phyloP scores from a whole-genome alignment of 2,797 vertebrate genomes.

The Morus bassanus region DNA sequence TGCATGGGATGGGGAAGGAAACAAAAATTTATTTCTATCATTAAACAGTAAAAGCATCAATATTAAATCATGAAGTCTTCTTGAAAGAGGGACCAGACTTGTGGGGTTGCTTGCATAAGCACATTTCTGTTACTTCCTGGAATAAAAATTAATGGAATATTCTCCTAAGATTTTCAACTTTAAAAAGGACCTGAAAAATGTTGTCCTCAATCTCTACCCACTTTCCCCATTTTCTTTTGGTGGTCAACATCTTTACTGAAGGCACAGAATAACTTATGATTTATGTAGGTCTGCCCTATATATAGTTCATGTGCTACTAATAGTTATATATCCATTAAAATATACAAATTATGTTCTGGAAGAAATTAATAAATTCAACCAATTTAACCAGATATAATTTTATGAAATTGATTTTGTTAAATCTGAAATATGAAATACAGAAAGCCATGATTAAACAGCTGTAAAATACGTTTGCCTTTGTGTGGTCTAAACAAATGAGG shows the following conservation, averaged over 20 bases:
- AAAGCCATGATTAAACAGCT: background rate
- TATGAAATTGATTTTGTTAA: background rate
- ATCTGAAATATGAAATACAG: background rate
- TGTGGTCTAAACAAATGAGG: slow-evolving; percentile 45
- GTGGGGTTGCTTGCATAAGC: background rate
- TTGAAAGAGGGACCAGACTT: background rate
- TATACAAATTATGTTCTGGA: background rate
- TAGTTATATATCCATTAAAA: background rate
- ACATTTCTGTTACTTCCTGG: background rate
- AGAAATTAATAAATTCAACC: background rate
- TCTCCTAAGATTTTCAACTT: background rate
- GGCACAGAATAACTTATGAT: background rate
- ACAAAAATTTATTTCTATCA: background rate
- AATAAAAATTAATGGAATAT: background rate
- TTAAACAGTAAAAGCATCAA: background rate
- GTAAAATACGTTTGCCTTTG: background rate
- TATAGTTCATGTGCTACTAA: background rate
- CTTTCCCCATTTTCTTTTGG: background rate
- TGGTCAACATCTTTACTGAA: background rate
- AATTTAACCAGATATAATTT: background rate
- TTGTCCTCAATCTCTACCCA: background rate
- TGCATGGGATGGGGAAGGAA: background rate
- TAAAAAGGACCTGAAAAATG: background rate
- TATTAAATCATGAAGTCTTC: background rate
- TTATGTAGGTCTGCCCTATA: background rate